Conservation (phyloP, 2,888 invertebrate genomes). For the Ophion obscuratus region DNA sequence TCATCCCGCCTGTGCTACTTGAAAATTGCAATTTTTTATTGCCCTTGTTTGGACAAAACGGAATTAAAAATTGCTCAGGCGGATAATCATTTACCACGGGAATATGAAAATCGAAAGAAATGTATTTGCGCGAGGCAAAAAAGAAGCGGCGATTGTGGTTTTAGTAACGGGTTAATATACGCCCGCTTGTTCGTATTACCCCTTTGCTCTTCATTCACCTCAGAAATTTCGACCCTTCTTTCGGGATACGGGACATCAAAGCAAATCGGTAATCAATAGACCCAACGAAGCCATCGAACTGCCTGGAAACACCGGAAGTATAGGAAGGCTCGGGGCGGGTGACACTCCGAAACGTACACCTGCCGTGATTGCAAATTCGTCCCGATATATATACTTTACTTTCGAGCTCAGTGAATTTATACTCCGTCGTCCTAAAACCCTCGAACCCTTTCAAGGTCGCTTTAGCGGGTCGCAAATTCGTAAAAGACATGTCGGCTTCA, state of each 20-base stretch:
- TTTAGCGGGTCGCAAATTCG: neutral
- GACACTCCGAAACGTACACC: constrained; percentile 11
- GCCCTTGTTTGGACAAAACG: neutral
- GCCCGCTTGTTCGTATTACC: neutral
- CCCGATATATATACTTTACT: constrained; percentile 31
- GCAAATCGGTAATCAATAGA: constrained; percentile 61
- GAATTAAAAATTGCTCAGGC: neutral
- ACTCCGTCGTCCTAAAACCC: neutral
- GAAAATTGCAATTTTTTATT: too few relatives aligned
- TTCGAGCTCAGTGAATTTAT: constrained; percentile 55
- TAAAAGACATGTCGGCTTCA: neutral
- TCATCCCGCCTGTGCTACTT: too few relatives aligned
- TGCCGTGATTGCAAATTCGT: constrained; percentile 50
- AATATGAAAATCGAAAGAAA: neutral
- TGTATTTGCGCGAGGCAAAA: neutral
- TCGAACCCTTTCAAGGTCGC: constrained; percentile 12
- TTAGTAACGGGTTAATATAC: neutral
- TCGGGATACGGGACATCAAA: constrained; percentile 51
- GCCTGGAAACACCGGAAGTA: constrained; percentile 56
- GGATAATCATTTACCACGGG: neutral
- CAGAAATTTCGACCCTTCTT: constrained; percentile 24
- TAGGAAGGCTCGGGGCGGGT: neutral
- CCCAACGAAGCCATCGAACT: constrained; percentile 43
- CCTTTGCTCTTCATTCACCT: neutral
- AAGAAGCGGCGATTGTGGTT: neutral